phyloP scores from a whole-genome alignment of 2,888 invertebrate species.

The Mellilla xanthometata region DNA sequence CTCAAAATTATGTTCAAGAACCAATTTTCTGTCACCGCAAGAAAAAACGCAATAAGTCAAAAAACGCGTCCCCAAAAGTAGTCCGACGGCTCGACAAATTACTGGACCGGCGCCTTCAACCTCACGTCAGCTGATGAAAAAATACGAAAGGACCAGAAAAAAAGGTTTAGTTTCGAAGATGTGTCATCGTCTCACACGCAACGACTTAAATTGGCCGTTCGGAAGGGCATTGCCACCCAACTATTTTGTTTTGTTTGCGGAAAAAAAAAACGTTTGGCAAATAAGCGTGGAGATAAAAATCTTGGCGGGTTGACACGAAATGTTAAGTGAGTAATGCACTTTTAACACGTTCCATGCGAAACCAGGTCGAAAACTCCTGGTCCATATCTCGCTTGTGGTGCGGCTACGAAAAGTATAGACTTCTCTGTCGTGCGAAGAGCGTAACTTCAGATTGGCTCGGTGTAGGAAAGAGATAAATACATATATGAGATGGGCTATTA shows the following conservation, averaged over 20 bases:
- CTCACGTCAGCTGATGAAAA: constrained; percentile 48
- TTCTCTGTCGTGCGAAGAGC: no score
- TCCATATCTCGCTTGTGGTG: no score
- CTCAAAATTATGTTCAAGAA: constrained; percentile 38
- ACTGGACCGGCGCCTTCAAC: constrained; percentile 60
- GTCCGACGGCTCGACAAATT: constrained; percentile 64
- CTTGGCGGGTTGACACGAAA: not conserved
- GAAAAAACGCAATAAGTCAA: constrained; percentile 41
- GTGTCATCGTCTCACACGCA: constrained; percentile 66
- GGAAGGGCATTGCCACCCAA: constrained; percentile 49
- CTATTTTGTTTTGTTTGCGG: constrained; percentile 23
- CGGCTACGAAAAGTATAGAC: no score
- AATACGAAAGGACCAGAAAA: constrained; percentile 10
- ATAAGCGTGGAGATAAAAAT: constrained; percentile 4
- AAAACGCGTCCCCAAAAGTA: constrained; percentile 30
- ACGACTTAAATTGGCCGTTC: constrained; percentile 40
- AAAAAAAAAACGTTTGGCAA: constrained; percentile 18
- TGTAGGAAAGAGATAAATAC: no score
- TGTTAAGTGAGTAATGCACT: no score
- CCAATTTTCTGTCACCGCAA: constrained; percentile 49
- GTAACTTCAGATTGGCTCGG: no score
- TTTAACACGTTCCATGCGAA: no score
- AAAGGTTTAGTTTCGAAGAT: constrained; percentile 55
- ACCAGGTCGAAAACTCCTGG: no score
- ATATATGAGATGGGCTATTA: no score